phyloP scores from a whole-genome alignment of 2,888 invertebrate genomes.

The Rhopalosiphum nymphaeae region DNA sequence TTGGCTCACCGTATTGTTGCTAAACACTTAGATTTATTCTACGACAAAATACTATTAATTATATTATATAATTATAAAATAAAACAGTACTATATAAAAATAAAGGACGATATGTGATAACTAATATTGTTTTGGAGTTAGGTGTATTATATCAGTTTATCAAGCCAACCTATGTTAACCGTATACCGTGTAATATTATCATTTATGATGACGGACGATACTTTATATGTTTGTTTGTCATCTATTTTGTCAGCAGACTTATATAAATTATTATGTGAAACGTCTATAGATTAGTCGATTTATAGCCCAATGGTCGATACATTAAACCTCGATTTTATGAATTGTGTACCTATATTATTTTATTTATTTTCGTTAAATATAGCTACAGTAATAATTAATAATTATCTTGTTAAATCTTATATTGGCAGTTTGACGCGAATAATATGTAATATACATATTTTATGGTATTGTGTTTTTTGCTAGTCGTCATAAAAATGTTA shows the following conservation, averaged over 20 bases:
- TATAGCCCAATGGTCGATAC: background rate
- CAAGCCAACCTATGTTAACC: background rate
- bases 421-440: background rate
- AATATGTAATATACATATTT: background rate
- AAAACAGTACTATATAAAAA: background rate
- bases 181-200: background rate
- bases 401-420: background rate
- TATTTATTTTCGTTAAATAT: conserved; percentile 8
- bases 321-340: background rate
- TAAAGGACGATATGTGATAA: background rate
- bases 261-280: background rate
- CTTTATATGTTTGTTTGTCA: conserved; percentile 15
- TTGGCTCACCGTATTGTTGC: background rate
- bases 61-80: background rate
- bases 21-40: background rate
- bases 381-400: background rate
- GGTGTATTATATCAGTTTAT: background rate
- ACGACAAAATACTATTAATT: background rate
- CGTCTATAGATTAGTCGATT: background rate
- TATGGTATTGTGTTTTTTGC: background rate
- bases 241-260: background rate
- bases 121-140: conserved; percentile 17
- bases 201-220: conserved; percentile 25
- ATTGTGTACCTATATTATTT: background rate
- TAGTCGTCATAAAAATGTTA: background rate